phyloP scores from a whole-genome alignment of 2,888 invertebrate genomes.

The Polymixis lichenea region DNA sequence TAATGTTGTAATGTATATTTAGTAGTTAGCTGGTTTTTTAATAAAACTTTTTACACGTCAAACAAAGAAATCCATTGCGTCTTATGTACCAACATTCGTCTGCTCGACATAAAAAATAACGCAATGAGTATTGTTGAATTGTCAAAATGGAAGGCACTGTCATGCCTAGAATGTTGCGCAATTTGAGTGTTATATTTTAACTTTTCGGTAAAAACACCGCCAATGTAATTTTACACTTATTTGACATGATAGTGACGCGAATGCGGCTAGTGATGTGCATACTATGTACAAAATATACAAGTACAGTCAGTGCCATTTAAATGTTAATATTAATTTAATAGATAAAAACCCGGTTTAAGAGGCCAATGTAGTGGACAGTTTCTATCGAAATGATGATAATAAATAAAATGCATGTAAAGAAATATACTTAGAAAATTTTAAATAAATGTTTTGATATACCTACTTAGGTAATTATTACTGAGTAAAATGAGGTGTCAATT shows the following conservation, averaged over 20 bases:
- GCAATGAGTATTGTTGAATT: background rate
- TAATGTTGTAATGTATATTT: background rate
- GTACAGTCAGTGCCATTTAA: slow-evolving; percentile 34
- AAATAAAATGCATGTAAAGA: slow-evolving; percentile 17
- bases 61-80: background rate
- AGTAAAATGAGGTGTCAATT: slow-evolving; percentile 38
- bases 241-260: slow-evolving; percentile 44
- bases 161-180: slow-evolving; percentile 12
- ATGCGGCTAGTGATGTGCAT: slow-evolving; percentile 40
- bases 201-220: slow-evolving; percentile 22
- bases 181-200: background rate
- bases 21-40: background rate
- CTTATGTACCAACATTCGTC: background rate
- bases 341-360: background rate
- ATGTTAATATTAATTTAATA: slow-evolving; percentile 18
- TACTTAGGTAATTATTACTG: slow-evolving; percentile 19
- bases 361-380: background rate
- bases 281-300: slow-evolving; percentile 38
- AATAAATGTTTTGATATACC: slow-evolving; percentile 3
- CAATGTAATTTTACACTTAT: slow-evolving; percentile 41
- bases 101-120: background rate
- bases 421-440: slow-evolving; percentile 10
- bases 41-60: background rate
- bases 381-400: background rate
- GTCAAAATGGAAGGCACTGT: background rate